A percentile compares a stretch with the other conserved stretches of the same genome.
These are phyloP conservation scores for Metaphire vulgaris DNA, from an alignment of 1,140 invertebrate species.

Conservation along the genomic window DNA sequence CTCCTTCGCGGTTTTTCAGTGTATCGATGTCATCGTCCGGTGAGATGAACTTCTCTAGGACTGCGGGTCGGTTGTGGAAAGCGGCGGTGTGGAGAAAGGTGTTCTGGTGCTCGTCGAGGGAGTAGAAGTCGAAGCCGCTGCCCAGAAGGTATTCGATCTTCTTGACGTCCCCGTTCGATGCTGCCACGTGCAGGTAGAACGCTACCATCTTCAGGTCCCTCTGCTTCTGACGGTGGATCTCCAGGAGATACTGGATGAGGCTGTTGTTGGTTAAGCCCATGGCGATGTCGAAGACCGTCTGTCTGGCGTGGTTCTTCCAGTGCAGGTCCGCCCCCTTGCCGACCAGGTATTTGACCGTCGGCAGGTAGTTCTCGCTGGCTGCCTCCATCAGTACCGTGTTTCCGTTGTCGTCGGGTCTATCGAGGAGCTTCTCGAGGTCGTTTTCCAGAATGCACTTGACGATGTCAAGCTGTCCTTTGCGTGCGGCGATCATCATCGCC, in stretches of 20 bases:
- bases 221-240: slow-evolving; percentile 33
- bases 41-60: background rate
- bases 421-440: slow-evolving; percentile 3
- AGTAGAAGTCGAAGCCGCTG: slow-evolving; percentile 35
- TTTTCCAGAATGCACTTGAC: slow-evolving; percentile 8
- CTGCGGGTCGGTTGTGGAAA: background rate
- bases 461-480: slow-evolving; percentile 10
- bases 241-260: slow-evolving; percentile 30
- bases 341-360: slow-evolving; percentile 7
- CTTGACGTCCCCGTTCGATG: slow-evolving; percentile 32
- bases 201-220: slow-evolving; percentile 36
- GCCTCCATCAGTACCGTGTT: slow-evolving; percentile 13
- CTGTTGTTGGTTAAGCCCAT: slow-evolving; percentile 33
- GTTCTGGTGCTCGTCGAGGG: slow-evolving; percentile 35
- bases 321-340: slow-evolving; percentile 29
- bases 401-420: slow-evolving; percentile 16
- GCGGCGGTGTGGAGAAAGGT: slow-evolving; percentile 35
- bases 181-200: slow-evolving; percentile 39
- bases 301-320: slow-evolving; percentile 38
- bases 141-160: slow-evolving; percentile 32
- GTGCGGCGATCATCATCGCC: slow-evolving; percentile 21
- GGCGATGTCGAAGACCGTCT: slow-evolving; percentile 40
- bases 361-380: background rate
- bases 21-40: slow-evolving; percentile 32
- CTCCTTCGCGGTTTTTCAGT: slow-evolving; percentile 37